Evolutionary conservation across 2,888 invertebrate species (phyloP).

Genomic region (Melanostoma mellinum): DNA sequence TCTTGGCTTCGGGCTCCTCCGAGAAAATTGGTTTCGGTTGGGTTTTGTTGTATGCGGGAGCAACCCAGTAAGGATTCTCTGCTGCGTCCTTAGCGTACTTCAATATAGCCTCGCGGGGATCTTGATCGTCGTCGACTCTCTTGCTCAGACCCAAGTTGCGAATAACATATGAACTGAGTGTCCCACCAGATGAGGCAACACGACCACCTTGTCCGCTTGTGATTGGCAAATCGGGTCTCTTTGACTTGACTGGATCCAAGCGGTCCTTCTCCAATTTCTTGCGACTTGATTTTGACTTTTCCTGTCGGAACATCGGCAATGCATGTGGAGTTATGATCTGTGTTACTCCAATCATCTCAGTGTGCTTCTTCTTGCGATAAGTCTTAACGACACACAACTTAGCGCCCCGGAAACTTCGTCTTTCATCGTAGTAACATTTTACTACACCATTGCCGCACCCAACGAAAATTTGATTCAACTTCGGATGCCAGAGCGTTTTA

Average conservation of each 20-base stretch:
- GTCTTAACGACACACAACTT: conserved; percentile 93
- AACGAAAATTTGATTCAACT: conserved; percentile 97
- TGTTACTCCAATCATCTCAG: conserved; percentile 93
- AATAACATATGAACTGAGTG: conserved; percentile 97
- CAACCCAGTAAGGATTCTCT: conserved; percentile 98
- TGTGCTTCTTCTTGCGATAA: conserved; percentile 89
- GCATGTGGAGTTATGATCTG: conserved; percentile 98
- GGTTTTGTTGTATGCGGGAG: conserved; percentile 94
- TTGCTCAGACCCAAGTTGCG: conserved; percentile 97
- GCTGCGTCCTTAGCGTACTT: conserved; percentile 97
- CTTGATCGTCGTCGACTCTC: conserved; percentile 94
- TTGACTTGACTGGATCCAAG: conserved; percentile 92
- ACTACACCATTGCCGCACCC: conserved; percentile 95
- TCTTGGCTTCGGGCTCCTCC: conserved; percentile 80
- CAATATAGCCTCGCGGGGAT: conserved; percentile 96
- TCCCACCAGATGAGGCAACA: conserved; percentile 94
- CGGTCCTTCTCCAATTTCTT: conserved; percentile 96
- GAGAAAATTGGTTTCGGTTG: conserved; percentile 94
- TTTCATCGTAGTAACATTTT: conserved; percentile 95
- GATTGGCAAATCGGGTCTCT: conserved; percentile 92
- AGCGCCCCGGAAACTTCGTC: conserved; percentile 93
- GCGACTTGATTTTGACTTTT: conserved; percentile 92
- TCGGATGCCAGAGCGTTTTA: conserved; percentile 97
- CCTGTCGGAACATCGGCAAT: conserved; percentile 96
- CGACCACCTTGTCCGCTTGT: conserved; percentile 96